Conservation (phyloP, 2,888 invertebrate species). For the Cosmia pyralina region DNA sequence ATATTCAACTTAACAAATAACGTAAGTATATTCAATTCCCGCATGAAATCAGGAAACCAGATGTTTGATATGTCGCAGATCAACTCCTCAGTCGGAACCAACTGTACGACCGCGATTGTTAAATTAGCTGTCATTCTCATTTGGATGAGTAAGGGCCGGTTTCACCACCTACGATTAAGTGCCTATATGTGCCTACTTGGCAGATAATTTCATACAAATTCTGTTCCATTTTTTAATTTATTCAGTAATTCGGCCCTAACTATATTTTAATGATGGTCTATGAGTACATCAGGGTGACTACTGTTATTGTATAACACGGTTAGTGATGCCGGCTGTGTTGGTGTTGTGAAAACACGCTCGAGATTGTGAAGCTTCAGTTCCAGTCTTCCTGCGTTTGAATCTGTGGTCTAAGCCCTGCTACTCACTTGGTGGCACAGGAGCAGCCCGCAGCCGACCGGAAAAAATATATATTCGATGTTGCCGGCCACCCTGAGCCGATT, state of each 20-base stretch:
- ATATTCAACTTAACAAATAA: too few species aligned
- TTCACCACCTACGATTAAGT: too few species aligned
- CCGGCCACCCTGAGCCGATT: neutral
- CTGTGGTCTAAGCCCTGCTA: neutral
- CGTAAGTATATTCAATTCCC: too few species aligned
- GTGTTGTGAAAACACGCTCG: neutral
- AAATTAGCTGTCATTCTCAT: conserved; percentile 33
- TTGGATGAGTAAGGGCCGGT: neutral
- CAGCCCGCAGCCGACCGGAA: too few species aligned
- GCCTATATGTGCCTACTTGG: too few species aligned
- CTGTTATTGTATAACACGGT: neutral
- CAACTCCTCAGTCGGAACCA: conserved; percentile 11
- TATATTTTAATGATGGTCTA: too few species aligned
- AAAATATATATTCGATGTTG: too few species aligned
- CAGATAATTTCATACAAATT: too few species aligned
- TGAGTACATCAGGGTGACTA: too few species aligned
- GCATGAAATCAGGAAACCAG: conserved; percentile 15
- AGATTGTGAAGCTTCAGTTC: neutral
- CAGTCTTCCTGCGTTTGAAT: neutral
- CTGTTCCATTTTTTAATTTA: too few species aligned
- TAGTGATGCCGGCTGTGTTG: neutral
- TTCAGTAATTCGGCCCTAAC: too few species aligned
- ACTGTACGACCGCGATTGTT: conserved; percentile 32
- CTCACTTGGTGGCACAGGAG: neutral
- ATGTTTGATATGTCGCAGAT: conserved; percentile 18